Evolutionary conservation across 2,888 invertebrate species (phyloP), one percentile per base, ranked within the genome.

Genomic region (Dioctria linearis): DNA sequence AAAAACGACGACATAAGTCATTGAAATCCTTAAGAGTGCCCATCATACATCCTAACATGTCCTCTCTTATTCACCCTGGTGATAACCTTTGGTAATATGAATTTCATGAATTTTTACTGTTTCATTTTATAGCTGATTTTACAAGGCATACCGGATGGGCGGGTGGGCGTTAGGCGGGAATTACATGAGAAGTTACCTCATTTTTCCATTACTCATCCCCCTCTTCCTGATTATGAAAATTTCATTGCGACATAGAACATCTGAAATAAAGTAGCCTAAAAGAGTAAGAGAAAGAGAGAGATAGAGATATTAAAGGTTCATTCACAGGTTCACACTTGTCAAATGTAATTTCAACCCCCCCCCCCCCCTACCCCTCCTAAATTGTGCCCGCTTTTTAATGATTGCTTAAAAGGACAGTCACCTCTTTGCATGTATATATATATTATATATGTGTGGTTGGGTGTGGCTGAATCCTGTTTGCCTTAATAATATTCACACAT

Each of bases 101-200:
- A 67, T 13, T 67, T 67, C 67, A 67, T 67, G 67, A 67, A 67
- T 67, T 67, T 67, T 67, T 67, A 67, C 67, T 67, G 67, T 67
- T 67, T 67, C 67, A 67, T 67, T 67, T 67, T 67, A 67, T 67
- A 67, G 43, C 67, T 42, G 42, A 67, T 67, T 67, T 67, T 25
- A 46, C 46, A 66, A 13, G 46, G 25, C 25, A 25, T 25, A 25
- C 25, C 25, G 25, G 2, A 25, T 25, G 25, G 25, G 25, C 2
- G 25, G 40, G 63, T 42, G 11, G 65, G 42, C 42, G 25, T 6
- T 6, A 11, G 40, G 11, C 11, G 40, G 13, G 25, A 25, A 8
- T 11, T 43, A 46, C 43, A 13, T 42, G 8, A 9, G 46, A 67
- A 67, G 40, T 43, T 67, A 67, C 67, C 67, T 67, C 40, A 67